phyloP scores from a whole-genome alignment of 2,113 vertebrate species.

The Strigops habroptila region DNA sequence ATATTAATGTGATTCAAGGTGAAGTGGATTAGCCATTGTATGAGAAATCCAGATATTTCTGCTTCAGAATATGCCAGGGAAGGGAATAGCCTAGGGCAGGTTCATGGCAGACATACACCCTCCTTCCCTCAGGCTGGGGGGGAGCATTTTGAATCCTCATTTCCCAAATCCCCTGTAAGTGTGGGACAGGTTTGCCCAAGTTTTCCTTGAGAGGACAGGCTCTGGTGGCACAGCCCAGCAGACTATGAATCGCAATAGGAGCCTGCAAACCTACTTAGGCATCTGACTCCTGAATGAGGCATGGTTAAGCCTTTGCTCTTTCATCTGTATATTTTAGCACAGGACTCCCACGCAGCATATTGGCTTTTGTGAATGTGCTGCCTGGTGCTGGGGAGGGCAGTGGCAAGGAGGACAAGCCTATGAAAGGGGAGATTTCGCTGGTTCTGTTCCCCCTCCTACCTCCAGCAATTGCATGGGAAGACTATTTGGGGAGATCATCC shows the following conservation, averaged over 20 bases:
- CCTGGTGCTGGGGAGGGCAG: not conserved
- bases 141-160: not conserved
- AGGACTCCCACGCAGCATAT: not conserved
- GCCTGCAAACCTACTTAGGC: not conserved
- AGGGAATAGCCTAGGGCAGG: not conserved
- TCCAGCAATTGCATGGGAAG: not conserved
- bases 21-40: not conserved
- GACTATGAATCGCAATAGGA: rapidly evolving
- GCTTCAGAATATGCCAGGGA: not conserved
- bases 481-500: slow-evolving; percentile 2
- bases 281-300: not conserved
- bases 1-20: not conserved
- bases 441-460: not conserved
- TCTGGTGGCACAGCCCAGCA: not conserved
- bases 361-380: not conserved
- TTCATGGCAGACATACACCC: not conserved
- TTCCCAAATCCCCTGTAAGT: not conserved
- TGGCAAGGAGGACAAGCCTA: not conserved
- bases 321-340: not conserved
- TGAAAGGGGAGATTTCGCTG: not conserved
- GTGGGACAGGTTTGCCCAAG: not conserved
- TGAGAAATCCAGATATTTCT: not conserved
- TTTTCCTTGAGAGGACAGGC: not conserved
- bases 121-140: not conserved
- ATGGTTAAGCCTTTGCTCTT: not conserved